Conservation (phyloP, 2,113 vertebrate genomes). For the Campylomormyrus numenius region DNA sequence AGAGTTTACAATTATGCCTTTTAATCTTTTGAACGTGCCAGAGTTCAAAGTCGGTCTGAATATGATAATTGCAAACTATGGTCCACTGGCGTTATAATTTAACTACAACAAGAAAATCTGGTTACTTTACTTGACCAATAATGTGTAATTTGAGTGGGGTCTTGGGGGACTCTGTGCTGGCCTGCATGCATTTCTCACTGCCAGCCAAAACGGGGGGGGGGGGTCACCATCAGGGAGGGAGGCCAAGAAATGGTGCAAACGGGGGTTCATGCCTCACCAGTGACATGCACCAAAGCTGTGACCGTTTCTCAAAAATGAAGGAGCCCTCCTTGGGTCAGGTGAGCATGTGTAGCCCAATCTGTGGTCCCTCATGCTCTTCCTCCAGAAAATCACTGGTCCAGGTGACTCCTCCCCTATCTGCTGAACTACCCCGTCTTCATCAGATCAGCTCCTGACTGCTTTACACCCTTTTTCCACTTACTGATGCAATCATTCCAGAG, state of each 20-base stretch:
- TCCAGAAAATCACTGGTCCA: neutral
- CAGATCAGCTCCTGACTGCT: neutral
- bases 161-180: neutral
- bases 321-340: neutral
- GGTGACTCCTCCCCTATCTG: neutral
- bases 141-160: neutral
- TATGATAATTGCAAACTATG: too few species aligned
- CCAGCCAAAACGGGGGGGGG: neutral
- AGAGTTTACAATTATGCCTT: too few species aligned
- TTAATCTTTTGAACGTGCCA: too few species aligned
- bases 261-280: neutral
- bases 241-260: neutral
- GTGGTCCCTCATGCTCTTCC: neutral
- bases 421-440: neutral
- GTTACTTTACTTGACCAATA: neutral
- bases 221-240: neutral
- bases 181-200: neutral
- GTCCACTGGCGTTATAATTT: neutral
- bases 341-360: neutral
- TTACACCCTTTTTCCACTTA: neutral
- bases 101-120: neutral
- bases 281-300: neutral
- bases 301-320: neutral
- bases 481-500: neutral
- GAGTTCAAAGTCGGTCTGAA: neutral